Base-by-base conservation (phyloP, 2,113 vertebrate species). In the Sisor rabdophorus region DNA sequence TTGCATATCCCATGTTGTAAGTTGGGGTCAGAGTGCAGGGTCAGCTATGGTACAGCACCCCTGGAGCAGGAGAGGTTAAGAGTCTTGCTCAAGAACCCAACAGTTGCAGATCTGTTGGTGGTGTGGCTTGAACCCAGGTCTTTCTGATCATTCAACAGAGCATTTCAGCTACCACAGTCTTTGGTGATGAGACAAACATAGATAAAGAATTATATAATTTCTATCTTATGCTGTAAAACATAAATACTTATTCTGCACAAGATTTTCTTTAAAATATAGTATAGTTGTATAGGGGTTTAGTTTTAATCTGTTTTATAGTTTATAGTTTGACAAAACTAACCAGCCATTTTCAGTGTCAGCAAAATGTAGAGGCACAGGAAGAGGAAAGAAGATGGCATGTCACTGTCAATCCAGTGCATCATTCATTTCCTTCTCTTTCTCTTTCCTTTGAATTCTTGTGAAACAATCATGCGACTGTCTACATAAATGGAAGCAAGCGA, bases 371-470 rank as follows among this genome's bases (percentile, higher is more conserved):
- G 71, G 64, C 48, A 56, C 28, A 64, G 19, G 47, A 55, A 59
- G 11, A 75, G 73, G 71, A 81, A 74, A 77, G 68, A 75, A 79
- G 15, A 52, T 61, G 19, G 54, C 54, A 47, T 70, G 71, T 80
- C 76, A 79, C 67, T 70, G 71, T 82, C 73, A 79, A 67, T 71
- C 30, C 73, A 68, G 76, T 47, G 40, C 69, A 32, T 67, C 28
- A 63, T 52, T 26, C 73, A 71, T 63, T 76, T 85, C 74, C 81
- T 81, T 52, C 71, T 71, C 36, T 56, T 47, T 50, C 30, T 47
- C 65, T 68, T 54, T 69, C n/a, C 20, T 55, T 61, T 44, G 7
- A 75, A 72, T 72, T 67, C 56, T 32, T 53, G 28, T 75, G 71
- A 58, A 26, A 71, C 55, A 74, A 40, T 56, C 26, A 73, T 72